Conservation (phyloP, 1,140 invertebrate species). For the Phortica variegata region DNA sequence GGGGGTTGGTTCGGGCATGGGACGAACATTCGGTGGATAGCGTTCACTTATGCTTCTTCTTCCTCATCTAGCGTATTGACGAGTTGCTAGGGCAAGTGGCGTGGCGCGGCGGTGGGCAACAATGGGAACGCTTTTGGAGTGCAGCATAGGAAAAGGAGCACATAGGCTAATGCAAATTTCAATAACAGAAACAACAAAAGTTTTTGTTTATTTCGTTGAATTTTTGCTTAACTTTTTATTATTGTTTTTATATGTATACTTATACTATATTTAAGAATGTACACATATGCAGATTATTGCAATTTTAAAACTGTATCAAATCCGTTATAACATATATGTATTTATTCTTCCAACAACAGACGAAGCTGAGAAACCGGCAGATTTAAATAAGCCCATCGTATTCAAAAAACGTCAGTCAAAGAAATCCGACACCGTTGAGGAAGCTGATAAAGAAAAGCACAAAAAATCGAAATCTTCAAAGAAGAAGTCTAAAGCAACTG, state of each 20-base stretch:
- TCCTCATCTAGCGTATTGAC: no score
- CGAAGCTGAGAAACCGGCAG: slow-evolving; percentile 41
- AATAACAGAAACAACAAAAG: background rate
- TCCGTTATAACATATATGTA: no score
- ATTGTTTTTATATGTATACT: background rate
- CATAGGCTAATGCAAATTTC: slow-evolving; percentile 1
- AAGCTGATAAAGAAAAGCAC: slow-evolving; percentile 18
- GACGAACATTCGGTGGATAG: background rate
- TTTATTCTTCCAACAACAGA: no score
- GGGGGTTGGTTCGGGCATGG: background rate
- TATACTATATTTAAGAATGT: slow-evolving; percentile 5
- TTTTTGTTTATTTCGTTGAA: background rate
- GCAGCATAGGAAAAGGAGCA: no score
- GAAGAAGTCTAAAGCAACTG: slow-evolving; percentile 26
- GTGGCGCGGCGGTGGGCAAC: slow-evolving; percentile 12
- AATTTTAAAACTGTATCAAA: no score
- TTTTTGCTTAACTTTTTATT: background rate
- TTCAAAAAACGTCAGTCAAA: slow-evolving; percentile 38
- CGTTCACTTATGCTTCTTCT: background rate
- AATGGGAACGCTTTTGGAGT: no score
- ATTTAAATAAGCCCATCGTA: slow-evolving; percentile 44
- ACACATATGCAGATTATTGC: background rate
- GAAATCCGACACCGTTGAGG: slow-evolving; percentile 13
- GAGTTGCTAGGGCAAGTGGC: no score
- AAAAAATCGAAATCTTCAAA: slow-evolving; percentile 15